Conservation (phyloP, 2,888 invertebrate genomes). For the Chymomyza fuscimana region DNA sequence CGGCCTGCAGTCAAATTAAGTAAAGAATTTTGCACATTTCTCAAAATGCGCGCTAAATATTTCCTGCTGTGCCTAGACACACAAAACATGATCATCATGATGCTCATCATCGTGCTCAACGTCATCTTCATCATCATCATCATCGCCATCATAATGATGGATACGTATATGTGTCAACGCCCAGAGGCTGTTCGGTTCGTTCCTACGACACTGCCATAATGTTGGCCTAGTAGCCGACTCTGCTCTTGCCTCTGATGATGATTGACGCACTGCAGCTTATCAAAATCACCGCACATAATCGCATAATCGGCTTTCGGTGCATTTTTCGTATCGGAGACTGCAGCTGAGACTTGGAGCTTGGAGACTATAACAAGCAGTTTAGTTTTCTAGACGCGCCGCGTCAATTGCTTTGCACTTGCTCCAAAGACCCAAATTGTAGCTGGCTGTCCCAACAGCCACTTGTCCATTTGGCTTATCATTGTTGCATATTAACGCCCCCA, state of each 20-base stretch:
- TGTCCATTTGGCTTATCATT: slow-evolving; percentile 5
- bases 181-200: not conserved
- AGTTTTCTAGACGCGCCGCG: slow-evolving; percentile 38
- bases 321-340: not conserved
- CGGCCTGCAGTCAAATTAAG: slow-evolving; percentile 18
- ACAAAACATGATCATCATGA: not conserved
- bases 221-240: not conserved
- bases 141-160: not conserved
- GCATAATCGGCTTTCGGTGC: slow-evolving; percentile 41
- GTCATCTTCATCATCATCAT: not conserved
- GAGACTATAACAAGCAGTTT: not conserved
- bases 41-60: slow-evolving; percentile 47
- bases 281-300: slow-evolving; percentile 32
- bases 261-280: slow-evolving; percentile 56
- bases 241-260: slow-evolving; percentile 44
- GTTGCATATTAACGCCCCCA: slow-evolving; percentile 5
- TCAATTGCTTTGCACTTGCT: slow-evolving; percentile 79
- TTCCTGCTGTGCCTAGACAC: slow-evolving; percentile 55
- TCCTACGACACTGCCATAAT: not conserved
- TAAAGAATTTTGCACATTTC: slow-evolving; percentile 16
- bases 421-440: slow-evolving; percentile 72
- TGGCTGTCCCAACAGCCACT: not conserved
- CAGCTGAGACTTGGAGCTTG: not conserved
- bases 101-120: not conserved
- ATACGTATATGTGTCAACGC: not conserved